Percentiles rank a stretch among this genome's conserved stretches.
phyloP scores from a whole-genome alignment of 2,113 vertebrate genomes.

The Zosterops borbonicus region DNA sequence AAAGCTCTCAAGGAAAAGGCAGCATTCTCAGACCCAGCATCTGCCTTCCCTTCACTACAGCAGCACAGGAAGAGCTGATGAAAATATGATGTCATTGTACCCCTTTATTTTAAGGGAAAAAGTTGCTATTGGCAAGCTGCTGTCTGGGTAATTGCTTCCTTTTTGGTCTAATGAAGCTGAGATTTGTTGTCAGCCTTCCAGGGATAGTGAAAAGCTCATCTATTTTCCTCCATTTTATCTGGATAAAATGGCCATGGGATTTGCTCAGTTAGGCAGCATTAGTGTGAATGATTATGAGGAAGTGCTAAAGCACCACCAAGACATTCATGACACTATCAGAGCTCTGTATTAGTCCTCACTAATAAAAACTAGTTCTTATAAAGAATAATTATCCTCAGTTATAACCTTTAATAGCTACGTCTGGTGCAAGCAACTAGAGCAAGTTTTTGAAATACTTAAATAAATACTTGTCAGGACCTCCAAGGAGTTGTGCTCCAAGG shows the following conservation, averaged over 20 bases:
- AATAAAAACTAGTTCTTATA: constrained; percentile 2
- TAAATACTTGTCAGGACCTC: not conserved
- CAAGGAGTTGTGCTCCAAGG: not conserved
- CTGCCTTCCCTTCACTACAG: not conserved
- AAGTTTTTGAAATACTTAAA: not conserved
- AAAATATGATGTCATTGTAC: not conserved
- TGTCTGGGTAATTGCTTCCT: constrained; percentile 43
- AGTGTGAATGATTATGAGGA: not conserved
- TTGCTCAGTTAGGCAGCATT: constrained; percentile 43
- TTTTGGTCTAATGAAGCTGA: constrained; percentile 36
- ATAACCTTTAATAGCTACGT: not conserved
- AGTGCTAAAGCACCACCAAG: not conserved
- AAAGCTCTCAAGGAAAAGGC: not conserved
- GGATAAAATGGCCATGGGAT: constrained; percentile 23
- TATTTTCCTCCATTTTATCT: constrained; percentile 37
- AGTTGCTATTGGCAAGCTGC: constrained; percentile 28
- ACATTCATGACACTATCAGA: not conserved
- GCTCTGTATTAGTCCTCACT: not conserved
- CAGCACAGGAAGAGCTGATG: not conserved
- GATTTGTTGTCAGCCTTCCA: constrained; percentile 55
- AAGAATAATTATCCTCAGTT: not conserved
- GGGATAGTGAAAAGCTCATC: constrained; percentile 38
- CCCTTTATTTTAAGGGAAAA: constrained; percentile 14
- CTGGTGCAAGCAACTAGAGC: not conserved
- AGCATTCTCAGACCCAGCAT: not conserved